phyloP scores from a whole-genome alignment of 2,113 vertebrate species.

The Loxodonta africana region DNA sequence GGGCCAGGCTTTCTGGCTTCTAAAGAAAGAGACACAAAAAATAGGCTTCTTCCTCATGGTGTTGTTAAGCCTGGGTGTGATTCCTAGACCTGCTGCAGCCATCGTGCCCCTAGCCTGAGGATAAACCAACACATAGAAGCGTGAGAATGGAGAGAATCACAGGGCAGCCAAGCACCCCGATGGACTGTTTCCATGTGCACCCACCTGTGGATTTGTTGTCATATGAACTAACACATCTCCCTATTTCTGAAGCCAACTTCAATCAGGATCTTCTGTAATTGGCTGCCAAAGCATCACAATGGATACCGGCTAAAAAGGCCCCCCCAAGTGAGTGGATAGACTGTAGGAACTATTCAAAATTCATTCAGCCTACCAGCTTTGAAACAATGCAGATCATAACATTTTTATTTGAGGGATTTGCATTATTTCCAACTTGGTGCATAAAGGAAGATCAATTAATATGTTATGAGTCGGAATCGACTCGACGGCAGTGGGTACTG shows the following conservation, averaged over 20 bases:
- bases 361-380: not conserved
- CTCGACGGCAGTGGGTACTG: too few species aligned
- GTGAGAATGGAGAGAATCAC: not conserved
- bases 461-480: not conserved
- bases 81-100: not conserved
- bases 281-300: not conserved
- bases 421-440: not conserved
- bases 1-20: not conserved
- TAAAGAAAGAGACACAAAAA: not conserved
- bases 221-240: not conserved
- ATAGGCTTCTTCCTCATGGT: not conserved
- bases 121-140: not conserved
- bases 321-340: not conserved
- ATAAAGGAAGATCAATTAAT: constrained; percentile 41
- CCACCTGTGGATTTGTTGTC: not conserved
- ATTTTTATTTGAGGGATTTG: constrained; percentile 10
- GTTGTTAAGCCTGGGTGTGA: not conserved
- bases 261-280: not conserved
- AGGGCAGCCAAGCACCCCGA: not conserved
- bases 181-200: not conserved
- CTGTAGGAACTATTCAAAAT: not conserved
- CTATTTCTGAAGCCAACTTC: not conserved
- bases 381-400: not conserved
- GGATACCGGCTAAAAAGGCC: not conserved
- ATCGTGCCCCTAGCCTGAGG: not conserved